These are phyloP conservation scores for Tribolium castaneum DNA, from an alignment of 1,140 invertebrate genomes.

Conservation along the genomic window DNA sequence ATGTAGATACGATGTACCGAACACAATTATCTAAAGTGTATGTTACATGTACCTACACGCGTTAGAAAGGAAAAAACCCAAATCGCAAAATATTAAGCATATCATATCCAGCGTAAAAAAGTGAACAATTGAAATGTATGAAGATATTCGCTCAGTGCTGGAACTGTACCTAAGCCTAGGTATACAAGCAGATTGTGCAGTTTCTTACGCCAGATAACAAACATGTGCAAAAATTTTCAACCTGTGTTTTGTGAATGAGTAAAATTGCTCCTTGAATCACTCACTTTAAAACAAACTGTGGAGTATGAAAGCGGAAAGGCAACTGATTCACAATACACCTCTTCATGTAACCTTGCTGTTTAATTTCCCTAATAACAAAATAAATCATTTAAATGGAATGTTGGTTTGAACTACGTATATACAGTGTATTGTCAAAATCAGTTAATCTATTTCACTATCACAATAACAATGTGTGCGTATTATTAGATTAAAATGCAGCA, in stretches of 20 bases:
- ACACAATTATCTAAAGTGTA: conserved; percentile 52
- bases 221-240: conserved; percentile 54
- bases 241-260: conserved; percentile 36
- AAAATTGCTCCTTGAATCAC: conserved; percentile 34
- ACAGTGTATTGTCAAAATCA: conserved; percentile 40
- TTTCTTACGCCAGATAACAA: conserved; percentile 35
- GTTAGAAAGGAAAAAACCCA: conserved; percentile 45
- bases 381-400: conserved; percentile 36
- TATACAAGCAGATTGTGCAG: conserved; percentile 30
- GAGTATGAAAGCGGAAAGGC: conserved; percentile 14
- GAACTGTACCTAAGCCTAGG: conserved; percentile 22
- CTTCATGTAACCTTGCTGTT: background rate
- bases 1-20: conserved; percentile 58
- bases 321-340: conserved; percentile 22
- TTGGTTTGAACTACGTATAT: conserved; percentile 35
- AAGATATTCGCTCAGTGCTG: conserved; percentile 44
- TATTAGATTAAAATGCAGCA: conserved; percentile 46
- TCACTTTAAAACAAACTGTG: conserved; percentile 15
- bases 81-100: conserved; percentile 60
- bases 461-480: conserved; percentile 45
- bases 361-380: conserved; percentile 18
- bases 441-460: conserved; percentile 33
- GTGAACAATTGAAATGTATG: conserved; percentile 49
- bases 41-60: conserved; percentile 58
- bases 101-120: background rate